Conservation (phyloP, 2,113 vertebrate species). For the Microcebus griseorufus region DNA sequence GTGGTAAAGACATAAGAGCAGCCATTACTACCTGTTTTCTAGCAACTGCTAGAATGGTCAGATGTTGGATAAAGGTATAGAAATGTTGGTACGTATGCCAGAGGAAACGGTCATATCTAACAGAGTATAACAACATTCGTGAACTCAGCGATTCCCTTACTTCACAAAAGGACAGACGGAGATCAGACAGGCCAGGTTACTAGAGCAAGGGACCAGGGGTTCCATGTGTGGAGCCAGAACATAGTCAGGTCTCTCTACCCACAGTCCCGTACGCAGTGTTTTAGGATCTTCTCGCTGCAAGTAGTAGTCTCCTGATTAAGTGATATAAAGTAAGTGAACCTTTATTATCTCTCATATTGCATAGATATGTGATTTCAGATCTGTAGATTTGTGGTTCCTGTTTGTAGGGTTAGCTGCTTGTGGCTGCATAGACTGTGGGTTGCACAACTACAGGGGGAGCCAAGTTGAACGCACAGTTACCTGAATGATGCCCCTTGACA, state of each 20-base stretch:
- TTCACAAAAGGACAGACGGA: neutral
- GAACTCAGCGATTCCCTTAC: neutral
- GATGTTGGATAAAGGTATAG: neutral
- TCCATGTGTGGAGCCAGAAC: neutral
- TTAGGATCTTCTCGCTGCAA: neutral
- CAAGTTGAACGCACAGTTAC: rapidly evolving
- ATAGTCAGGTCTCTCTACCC: neutral
- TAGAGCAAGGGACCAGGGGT: neutral
- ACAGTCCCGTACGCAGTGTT: neutral
- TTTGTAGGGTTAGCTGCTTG: neutral
- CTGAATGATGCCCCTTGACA: neutral
- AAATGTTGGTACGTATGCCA: neutral
- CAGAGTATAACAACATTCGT: neutral
- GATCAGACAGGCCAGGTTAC: neutral
- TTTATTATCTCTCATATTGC: neutral
- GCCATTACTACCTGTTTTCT: neutral
- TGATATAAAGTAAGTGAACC: neutral
- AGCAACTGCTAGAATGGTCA: neutral
- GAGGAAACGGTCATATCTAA: neutral
- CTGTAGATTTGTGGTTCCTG: neutral
- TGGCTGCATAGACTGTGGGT: neutral
- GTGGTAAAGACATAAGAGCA: neutral
- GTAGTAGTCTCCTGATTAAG: neutral
- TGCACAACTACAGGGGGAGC: no score
- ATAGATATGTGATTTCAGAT: neutral